Base-by-base conservation (phyloP, 2,888 invertebrate species). In the Abscondita cerata region DNA sequence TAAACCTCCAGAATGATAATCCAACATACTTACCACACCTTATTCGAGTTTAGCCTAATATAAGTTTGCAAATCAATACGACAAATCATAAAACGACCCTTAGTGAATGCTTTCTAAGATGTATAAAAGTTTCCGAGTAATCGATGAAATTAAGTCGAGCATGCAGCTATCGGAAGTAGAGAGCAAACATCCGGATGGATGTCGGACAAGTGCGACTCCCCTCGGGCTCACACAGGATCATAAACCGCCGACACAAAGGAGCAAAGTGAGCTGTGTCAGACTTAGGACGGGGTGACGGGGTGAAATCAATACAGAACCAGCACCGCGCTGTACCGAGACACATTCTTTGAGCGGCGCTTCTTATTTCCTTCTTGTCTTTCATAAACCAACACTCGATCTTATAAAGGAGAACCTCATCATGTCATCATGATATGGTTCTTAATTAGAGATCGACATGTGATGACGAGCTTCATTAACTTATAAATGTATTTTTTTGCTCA, bases 151-250 rank as follows among this genome's bases (percentile, higher is more conserved):
- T 59, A 63, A 63, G 59, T 63, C 63, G 59, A 63, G 59, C 63
- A 63, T 63, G 56, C 59, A 63, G 59, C 62, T 62, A 64, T 64
- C 64, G 60, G 60, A 60, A 59, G 59, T 56, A 60, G 60, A 59
- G 51, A 56, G 64, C 64, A 64, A 60, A 64, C 60, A 64, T 60
- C 64, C 64, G 64, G 60, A 64, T 64, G 50, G 60, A 64, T 64
- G 60, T 64, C 60, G 64, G 64, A 64, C 64, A 64, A 64, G 60
- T 64, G 64, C 64, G 60, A 59, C 60, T 64, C 64, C 64, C 64
- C 60, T 60, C 60, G 60, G 64, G 57, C 60, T 60, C 60, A 59
- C 59, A 63, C 53, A 59, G 59, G 59, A 63, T 63, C 62, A 65
- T 63, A 63, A 65, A 60, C 63, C 63, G 53, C 65, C 65, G 55